Base-by-base conservation (phyloP, 2,888 invertebrate species). In the Malacosoma neustria region DNA sequence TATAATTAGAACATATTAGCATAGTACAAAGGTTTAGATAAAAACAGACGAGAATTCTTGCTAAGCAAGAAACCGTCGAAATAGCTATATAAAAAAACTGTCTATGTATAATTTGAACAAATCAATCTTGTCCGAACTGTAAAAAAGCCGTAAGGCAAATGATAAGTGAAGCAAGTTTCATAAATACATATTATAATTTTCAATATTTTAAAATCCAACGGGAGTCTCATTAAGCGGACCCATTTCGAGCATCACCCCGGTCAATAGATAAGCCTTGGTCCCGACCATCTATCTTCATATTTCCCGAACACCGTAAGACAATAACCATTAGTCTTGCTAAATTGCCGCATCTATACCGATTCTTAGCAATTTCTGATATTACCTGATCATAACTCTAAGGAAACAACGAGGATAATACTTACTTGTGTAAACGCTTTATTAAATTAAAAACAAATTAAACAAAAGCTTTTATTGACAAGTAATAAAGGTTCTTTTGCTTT, bases 271-370 rank as follows among this genome's bases (percentile, higher is more conserved):
- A 58, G 55, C 50, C 57, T 53, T 51, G 54, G 45, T 48, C 47
- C 49, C 43, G 40, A 48, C 49, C 52, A 77, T 76, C 70, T 67
- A 75, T 77, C 77, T 74, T 72, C 66, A 74, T 77, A 75, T 70
- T 72, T 72, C 62, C 59, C 59, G 59, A 64, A 63, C 61, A 68
- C 56, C 57, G 61, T 50, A 68, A 66, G 68, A 67, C 72, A 62
- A 61, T 55, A 54, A 62, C 68, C 67, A 74, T 77, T 69, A 61
- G 65, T 75, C 74, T 74, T 68, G 48, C 55, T 65, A 71, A 74
- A 70, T 70, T 65, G 65, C 65, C 57, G 58, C 56, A 61, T 61
- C 58, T 57, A 62, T 62, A 58, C 54, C 57, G 51, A 62, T 63
- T 32, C 36, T 36, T 33, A 22, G 32, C 11, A 31, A 22, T 3